Base-by-base conservation (phyloP, 2,797 vertebrate genomes). In the Bradypodion ventrale region DNA sequence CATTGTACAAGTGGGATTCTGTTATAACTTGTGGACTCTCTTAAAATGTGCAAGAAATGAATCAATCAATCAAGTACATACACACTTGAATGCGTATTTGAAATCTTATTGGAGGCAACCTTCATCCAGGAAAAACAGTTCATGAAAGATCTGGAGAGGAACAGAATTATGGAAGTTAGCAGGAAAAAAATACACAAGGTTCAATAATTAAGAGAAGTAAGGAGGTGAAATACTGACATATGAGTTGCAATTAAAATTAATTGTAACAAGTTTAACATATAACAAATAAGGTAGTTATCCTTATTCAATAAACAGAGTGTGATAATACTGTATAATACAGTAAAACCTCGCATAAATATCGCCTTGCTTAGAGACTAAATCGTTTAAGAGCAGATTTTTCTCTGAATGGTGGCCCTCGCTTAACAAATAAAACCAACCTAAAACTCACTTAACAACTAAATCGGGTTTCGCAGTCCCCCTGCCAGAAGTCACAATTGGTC, bases 81-180 rank as follows among this genome's bases (percentile, higher is more conserved):
- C 68, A 84, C 63, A 84, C 80, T 73, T 89, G 78, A 84, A 86
- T 83, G 75, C 46, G 56, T 75, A 82, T 84, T 74, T 87, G 62
- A 91, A 90, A 84, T 32, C 63, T 89, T 83, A 85, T 87, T 40
- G 73, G 88, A 87, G 37, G 60, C n/a, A 85, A 76, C 16, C 29
- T 83, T 82, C 68, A 75, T 52, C 76, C 75, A 85, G 83, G 56
- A 69, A 75, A 82, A 73, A 87, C 13, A 21, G 78, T 69, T 63
- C 59, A 68, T 80, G 76, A 78, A 78, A 84, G 63, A 81, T 74
- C 66, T 91, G 49, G 56, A 87, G 35, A 32, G 12, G 52, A 88
- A 91, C 84, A 85, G 13, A 49, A 83, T 73, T 72, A 56, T 12
- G 49, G 75, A 90, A 63, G 42, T 83, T 84, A 65, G 80, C 21